Evolutionary conservation across 2,888 invertebrate species (phyloP), one percentile per base, ranked within the genome.

Genomic region (Cephalotes varians): DNA sequence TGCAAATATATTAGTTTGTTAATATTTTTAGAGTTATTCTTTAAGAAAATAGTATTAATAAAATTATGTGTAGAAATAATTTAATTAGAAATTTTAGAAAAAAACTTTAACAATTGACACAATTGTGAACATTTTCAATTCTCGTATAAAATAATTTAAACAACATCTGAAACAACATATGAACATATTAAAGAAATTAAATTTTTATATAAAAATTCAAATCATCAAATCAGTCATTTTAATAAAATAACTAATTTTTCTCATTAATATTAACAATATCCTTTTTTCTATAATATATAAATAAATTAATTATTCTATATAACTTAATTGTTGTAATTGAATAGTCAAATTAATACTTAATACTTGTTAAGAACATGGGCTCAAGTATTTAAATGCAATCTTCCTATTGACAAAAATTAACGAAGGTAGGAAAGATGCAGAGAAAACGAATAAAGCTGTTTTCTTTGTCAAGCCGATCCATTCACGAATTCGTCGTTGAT

Each of bases 401-500:
- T 34, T 54, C 0, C 12, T 49, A n/a, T 25, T 12, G 9, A 21
- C 31, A 25, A 31, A 12, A 49, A 62, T 12, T 18, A 6, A 56
- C 10, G 9, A 37, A 25, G 25, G 7, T 65, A n/a, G 15, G 9
- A 31, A 69, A 28, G 15, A 54, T 31, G 31, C 18, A 4, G 2
- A 40, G 25, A 12, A 6, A n/a, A 10, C 4, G 1, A 67, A 76
- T 31, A 0, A 40, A 72, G 18, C 25, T 40, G 37, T 80, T 49
- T 56, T 40, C 76, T 60, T 44, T 69, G 9, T 40, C 25, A 28
- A 28, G 37, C 21, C n/a, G 18, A 79, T 58, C 60, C 56, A 40
- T 77, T 67, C 69, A 67, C 54, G 4, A 56, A 40, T 60, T 60
- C 54, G 31, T 65, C 60, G 58, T 58, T 37, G 56, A 21, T 56